phyloP scores from a whole-genome alignment of 2,797 vertebrate genomes.

The Eutrigla gurnardus region DNA sequence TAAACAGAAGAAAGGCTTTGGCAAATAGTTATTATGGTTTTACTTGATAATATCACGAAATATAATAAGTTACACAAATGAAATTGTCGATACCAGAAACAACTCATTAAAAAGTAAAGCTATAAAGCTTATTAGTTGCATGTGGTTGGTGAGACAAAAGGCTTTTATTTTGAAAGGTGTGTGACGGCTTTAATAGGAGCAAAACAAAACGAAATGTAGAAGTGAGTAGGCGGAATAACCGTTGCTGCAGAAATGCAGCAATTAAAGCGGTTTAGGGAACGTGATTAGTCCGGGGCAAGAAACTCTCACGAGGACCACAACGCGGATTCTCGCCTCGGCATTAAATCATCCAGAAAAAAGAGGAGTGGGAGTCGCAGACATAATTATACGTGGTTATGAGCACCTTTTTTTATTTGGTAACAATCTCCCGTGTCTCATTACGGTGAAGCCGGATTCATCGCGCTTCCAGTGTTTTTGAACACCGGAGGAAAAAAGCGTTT shows the following conservation, averaged over 20 bases:
- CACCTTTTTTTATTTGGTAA: constrained; percentile 64
- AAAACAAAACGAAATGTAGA: constrained; percentile 21
- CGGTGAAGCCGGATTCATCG: constrained; percentile 53
- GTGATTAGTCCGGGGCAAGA: constrained; percentile 80
- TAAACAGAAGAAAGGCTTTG: too few relatives aligned
- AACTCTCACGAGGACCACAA: constrained; percentile 74
- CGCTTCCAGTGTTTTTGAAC: constrained; percentile 35
- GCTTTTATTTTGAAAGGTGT: constrained; percentile 27
- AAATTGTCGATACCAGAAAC: not conserved
- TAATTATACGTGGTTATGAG: constrained; percentile 78
- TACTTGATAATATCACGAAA: too few relatives aligned
- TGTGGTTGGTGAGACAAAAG: constrained; percentile 33
- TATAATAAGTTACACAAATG: constrained; percentile 9
- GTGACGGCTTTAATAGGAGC: constrained; percentile 30
- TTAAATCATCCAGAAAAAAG: constrained; percentile 78
- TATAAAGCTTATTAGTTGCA: constrained; percentile 10
- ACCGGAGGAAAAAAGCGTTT: constrained; percentile 50
- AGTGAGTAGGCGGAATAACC: constrained; percentile 3
- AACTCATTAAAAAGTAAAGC: constrained; percentile 43
- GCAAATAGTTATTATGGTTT: too few relatives aligned
- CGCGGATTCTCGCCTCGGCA: constrained; percentile 70
- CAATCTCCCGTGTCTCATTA: constrained; percentile 80
- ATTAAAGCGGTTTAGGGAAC: constrained; percentile 75
- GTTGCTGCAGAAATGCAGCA: constrained; percentile 67
- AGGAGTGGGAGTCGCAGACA: constrained; percentile 70